These are phyloP conservation scores for Sebastes glaucus DNA, from an alignment of 2,797 vertebrate species.

Conservation along the genomic window DNA sequence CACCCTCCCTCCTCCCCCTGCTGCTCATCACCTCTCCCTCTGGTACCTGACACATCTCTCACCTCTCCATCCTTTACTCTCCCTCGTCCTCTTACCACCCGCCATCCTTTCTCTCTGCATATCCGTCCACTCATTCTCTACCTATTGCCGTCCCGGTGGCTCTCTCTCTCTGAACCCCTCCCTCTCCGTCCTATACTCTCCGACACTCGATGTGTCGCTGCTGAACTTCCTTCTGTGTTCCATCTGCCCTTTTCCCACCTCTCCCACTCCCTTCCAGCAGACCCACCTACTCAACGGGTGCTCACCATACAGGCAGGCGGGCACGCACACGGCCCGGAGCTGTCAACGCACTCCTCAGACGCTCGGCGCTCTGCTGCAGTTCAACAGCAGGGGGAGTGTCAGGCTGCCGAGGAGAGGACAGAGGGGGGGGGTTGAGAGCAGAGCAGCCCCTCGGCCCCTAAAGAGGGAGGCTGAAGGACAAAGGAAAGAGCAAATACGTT, in stretches of 20 bases:
- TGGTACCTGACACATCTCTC: conserved; percentile 64
- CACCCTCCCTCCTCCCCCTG: conserved; percentile 47
- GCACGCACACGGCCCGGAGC: conserved; percentile 64
- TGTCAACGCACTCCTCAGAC: conserved; percentile 69
- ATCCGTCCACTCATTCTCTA: conserved; percentile 57
- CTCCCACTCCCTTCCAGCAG: conserved; percentile 86
- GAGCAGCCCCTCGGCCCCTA: conserved; percentile 14
- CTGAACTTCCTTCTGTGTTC: conserved; percentile 90
- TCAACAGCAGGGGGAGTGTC: conserved; percentile 71
- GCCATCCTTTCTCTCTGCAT: conserved; percentile 39
- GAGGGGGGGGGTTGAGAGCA: background rate
- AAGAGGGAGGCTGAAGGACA: conserved; percentile 13
- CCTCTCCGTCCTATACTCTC: conserved; percentile 80
- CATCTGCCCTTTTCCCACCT: conserved; percentile 89
- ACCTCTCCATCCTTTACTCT: conserved; percentile 40
- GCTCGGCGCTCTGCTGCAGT: conserved; percentile 48
- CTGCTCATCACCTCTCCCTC: conserved; percentile 59
- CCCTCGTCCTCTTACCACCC: conserved; percentile 20
- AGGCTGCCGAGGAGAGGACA: conserved; percentile 20
- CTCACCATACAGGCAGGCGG: conserved; percentile 77
- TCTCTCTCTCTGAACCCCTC: conserved; percentile 55
- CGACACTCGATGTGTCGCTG: conserved; percentile 82
- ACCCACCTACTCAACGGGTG: conserved; percentile 89
- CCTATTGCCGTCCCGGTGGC: conserved; percentile 65
- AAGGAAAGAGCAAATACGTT: background rate